These are phyloP conservation scores for Sphenopsis melanotis DNA, from an alignment of 2,797 vertebrate genomes.

Conservation along the genomic window DNA sequence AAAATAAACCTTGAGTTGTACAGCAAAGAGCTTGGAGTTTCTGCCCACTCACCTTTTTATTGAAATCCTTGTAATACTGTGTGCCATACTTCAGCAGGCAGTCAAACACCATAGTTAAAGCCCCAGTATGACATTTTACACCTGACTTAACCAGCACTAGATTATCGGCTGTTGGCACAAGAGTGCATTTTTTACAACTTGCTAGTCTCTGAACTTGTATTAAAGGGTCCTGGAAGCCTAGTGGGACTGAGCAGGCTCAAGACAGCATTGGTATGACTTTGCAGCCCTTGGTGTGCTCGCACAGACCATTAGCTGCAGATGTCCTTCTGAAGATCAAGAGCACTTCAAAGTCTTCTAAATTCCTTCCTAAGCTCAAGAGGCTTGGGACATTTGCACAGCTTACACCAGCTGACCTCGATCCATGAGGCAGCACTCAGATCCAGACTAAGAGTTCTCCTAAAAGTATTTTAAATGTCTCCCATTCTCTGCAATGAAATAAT, in stretches of 20 bases:
- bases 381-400: slow-evolving; percentile 36
- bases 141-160: slow-evolving; percentile 1
- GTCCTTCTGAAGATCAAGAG: slow-evolving; percentile 58
- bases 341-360: slow-evolving; percentile 52
- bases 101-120: background rate
- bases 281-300: background rate
- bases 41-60: background rate
- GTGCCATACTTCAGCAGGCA: background rate
- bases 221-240: background rate
- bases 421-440: background rate
- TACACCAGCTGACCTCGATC: slow-evolving; percentile 17
- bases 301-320: slow-evolving; percentile 49
- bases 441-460: background rate
- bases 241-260: background rate
- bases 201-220: slow-evolving; percentile 10
- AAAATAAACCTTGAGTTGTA: background rate
- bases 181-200: slow-evolving; percentile 19
- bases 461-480: background rate
- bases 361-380: slow-evolving; percentile 47
- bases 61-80: background rate
- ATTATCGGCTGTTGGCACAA: background rate
- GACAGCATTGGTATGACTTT: background rate
- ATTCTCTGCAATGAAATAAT: background rate
- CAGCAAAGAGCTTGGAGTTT: background rate
- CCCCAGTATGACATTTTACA: slow-evolving; percentile 51